Evolutionary conservation across 53 echinoderm and acorn worm genomes (phyloP), one percentile per base, ranked within the genome.

Genomic region (Paracentrotus lividus): DNA sequence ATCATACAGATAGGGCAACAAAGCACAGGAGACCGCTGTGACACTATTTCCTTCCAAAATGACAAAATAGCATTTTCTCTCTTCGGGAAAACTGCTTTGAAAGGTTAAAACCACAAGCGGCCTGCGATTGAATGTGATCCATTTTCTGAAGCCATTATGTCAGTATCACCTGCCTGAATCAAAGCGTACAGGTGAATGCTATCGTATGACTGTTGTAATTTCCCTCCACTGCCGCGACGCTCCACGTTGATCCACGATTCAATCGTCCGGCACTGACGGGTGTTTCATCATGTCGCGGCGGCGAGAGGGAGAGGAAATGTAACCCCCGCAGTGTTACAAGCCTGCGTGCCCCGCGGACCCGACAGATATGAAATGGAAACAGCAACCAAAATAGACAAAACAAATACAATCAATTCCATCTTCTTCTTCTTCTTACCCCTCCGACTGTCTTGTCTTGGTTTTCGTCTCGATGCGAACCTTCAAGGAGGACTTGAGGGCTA

Each of bases 331-430:
- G 92, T 42, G 60, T 78, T n/a, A 92, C 81, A 57, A 57, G 78
- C 23, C 92, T 38, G 78, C 42, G 77, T 92, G 78, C 92, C 92
- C 92, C 58, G 81, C 61, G 92, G 92, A 92, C 40, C 81, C 55
- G 2, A 78, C 92, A 92, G 92, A 92, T 92, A 92, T 92, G 92
- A 92, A 92, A 92, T 92, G 81, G 92, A 92, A 92, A 92, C 92
- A 92, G 92, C 92, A 92, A 92, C 92, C 92, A 78, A 92, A 92
- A 92, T 92, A 92, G 92, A 92, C 92, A 92, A 92, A 92, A 92
- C 81, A 92, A 92, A 92, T 92, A 92, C 92, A 92, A 92, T 92
- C 92, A 92, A 92, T 92, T 78, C 92, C 78, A 56, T 92, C 60
- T 75, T 69, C 67, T 55, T 47, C 38, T 81, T 1, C 21, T 33